Evolutionary conservation across 2,888 invertebrate genomes (phyloP), one percentile per base, ranked within the genome.

Genomic region (Lithosia quadra): DNA sequence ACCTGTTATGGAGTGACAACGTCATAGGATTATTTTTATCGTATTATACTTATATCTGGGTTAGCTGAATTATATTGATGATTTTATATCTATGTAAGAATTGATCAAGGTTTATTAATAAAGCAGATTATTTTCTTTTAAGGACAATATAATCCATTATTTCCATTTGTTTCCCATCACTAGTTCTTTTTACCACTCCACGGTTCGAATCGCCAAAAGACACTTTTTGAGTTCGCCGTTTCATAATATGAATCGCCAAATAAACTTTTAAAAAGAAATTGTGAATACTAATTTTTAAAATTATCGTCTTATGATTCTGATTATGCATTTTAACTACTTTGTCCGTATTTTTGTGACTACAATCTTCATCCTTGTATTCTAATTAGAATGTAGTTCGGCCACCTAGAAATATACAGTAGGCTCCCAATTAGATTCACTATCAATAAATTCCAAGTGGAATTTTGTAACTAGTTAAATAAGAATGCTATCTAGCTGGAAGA

Each of bases 11-110:
- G 76, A 76, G 34, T 74, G 74, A 78, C 66, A 75, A 76, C 77
- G 78, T 81, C 79, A 79, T 76, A 67, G 73, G 77, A 80, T 83
- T 78, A 71, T 78, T 76, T 80, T 75, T 80, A 76, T 76, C 71
- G 66, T 28, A 63, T 62, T 22, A 60, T 66, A 67, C 58, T 69
- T 69, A 60, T 61, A 72, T 68, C 60, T 57, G 49, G 62, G 36
- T 56, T 68, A 34, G 33, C 28, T 58, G 21, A 59, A 64, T 64
- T 57, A 57, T 57, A 58, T 33, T 22, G 34, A 33, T 59, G 59
- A 53, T 59, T 49, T 43, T 34, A 34, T 53, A 18, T 24, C 15
- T 13, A 18, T 21, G 15, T 49, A 43, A 43, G 28, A 24, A 15
- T 49, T 62, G 24, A 62, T 62, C 43, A 43, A 49, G 43, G 58